Evolutionary conservation across 1,140 invertebrate genomes (phyloP).

Genomic region (Caenorhabditis briggsae): DNA sequence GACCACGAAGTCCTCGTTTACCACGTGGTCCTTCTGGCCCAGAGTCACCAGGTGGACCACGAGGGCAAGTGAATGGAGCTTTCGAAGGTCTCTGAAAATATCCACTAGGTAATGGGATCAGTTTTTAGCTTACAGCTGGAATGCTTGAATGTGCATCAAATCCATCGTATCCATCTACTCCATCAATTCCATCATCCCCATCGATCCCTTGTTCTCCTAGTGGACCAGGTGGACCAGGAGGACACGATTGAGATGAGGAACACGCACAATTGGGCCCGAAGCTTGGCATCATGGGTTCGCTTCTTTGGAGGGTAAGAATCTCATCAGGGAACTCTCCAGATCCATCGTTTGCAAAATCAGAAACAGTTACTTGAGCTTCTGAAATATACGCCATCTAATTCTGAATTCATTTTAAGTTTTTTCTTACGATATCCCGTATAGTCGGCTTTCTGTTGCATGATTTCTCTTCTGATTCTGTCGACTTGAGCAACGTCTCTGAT

Average conservation of each 20-base stretch:
- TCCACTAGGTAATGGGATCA: slow-evolving; percentile 60
- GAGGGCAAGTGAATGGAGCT: slow-evolving; percentile 66
- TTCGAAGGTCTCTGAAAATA: slow-evolving; percentile 24
- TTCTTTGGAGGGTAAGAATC: neutral
- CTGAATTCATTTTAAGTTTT: too few relatives aligned
- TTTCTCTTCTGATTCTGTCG: neutral
- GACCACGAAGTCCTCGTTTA: slow-evolving; percentile 27
- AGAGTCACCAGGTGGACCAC: slow-evolving; percentile 67
- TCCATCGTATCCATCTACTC: slow-evolving; percentile 68
- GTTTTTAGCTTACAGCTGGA: slow-evolving; percentile 58
- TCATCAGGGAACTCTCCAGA: slow-evolving; percentile 35
- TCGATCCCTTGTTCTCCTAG: slow-evolving; percentile 67
- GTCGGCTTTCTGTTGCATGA: slow-evolving; percentile 25
- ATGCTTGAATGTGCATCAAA: slow-evolving; percentile 66
- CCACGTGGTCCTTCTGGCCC: slow-evolving; percentile 60
- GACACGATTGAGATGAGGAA: slow-evolving; percentile 67
- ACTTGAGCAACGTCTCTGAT: neutral
- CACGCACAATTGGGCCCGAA: slow-evolving; percentile 66
- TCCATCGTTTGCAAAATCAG: neutral
- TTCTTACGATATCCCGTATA: slow-evolving; percentile 18
- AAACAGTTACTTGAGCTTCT: slow-evolving; percentile 20
- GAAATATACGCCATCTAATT: neutral
- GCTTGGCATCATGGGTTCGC: slow-evolving; percentile 32
- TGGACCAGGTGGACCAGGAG: slow-evolving; percentile 68
- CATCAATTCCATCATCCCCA: slow-evolving; percentile 67